phyloP scores from a whole-genome alignment of 2,113 vertebrate species.

The Hoplias malabaricus region DNA sequence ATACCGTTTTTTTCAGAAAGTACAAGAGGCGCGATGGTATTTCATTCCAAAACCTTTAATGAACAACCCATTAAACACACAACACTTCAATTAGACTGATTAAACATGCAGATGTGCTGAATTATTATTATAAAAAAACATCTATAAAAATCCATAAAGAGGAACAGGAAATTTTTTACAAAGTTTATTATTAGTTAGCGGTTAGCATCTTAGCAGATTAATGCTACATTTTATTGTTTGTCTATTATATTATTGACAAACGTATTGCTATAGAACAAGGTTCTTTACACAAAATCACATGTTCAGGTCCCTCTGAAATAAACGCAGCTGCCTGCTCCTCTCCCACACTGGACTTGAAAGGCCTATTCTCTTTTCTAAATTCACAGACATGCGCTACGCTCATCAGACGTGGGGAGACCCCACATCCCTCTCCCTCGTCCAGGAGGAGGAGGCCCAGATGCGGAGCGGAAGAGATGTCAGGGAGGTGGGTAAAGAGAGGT shows the following conservation, averaged over 20 bases:
- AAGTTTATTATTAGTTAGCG: neutral
- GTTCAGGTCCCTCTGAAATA: neutral
- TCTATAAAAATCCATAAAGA: conserved; percentile 47
- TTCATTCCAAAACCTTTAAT: conserved; percentile 53
- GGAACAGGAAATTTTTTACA: conserved; percentile 17
- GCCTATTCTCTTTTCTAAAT: neutral
- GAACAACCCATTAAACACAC: conserved; percentile 55
- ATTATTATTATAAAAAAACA: conserved; percentile 58
- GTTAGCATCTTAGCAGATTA: neutral
- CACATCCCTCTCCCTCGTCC: neutral
- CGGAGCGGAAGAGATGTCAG: conserved; percentile 24
- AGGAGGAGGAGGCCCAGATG: conserved; percentile 64
- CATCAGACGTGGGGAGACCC: neutral
- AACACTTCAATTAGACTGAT: conserved; percentile 61
- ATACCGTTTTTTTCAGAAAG: conserved; percentile 51
- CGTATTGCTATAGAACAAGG: too few relatives aligned
- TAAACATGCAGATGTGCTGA: conserved; percentile 52
- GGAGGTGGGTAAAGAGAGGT: conserved; percentile 60
- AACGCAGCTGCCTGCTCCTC: neutral
- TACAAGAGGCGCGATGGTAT: conserved; percentile 32
- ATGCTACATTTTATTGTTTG: too few relatives aligned
- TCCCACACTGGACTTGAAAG: neutral
- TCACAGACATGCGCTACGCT: conserved; percentile 16
- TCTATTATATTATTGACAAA: too few relatives aligned
- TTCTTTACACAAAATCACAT: too few relatives aligned